Percentiles rank a stretch among this genome's conserved stretches.
Conservation (phyloP, 37 sponge, comb jelly and placozoan genomes). For the Corticium candelabrum region DNA sequence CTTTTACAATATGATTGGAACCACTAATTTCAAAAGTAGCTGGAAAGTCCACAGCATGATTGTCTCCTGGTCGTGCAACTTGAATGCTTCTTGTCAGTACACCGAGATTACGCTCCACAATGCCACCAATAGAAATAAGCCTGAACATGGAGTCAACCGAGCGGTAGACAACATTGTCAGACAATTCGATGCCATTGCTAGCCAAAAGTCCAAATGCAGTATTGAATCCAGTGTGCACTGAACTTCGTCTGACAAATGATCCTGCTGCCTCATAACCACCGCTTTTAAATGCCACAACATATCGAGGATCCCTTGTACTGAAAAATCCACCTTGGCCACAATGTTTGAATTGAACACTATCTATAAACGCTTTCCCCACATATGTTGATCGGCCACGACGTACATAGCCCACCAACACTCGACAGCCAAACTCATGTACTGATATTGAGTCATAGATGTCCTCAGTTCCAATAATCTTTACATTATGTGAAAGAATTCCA, state of each 20-base stretch:
- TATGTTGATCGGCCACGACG: not conserved
- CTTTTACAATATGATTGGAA: constrained; percentile 21
- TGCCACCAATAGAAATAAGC: constrained; percentile 39
- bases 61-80: constrained; percentile 47
- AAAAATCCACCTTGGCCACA: constrained; percentile 84
- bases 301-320: constrained; percentile 63
- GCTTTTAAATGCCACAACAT: constrained; percentile 48
- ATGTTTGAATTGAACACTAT: constrained; percentile 53
- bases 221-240: constrained; percentile 78
- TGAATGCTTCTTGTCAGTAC: constrained; percentile 55
- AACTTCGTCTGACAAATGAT: constrained; percentile 34
- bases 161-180: constrained; percentile 55
- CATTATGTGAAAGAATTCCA: constrained; percentile 62
- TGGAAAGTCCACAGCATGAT: constrained; percentile 82
- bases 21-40: constrained; percentile 71
- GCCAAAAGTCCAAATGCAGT: constrained; percentile 66
- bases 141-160: constrained; percentile 55
- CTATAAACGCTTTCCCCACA: constrained; percentile 30
- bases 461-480: constrained; percentile 48
- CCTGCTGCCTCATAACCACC: constrained; percentile 11
- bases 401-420: constrained; percentile 46
- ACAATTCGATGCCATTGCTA: constrained; percentile 36
- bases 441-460: constrained; percentile 37
- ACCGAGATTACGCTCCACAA: constrained; percentile 37
- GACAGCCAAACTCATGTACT: constrained; percentile 60